Conservation (phyloP, 2,113 vertebrate species). For the Podarcis cretensis region DNA sequence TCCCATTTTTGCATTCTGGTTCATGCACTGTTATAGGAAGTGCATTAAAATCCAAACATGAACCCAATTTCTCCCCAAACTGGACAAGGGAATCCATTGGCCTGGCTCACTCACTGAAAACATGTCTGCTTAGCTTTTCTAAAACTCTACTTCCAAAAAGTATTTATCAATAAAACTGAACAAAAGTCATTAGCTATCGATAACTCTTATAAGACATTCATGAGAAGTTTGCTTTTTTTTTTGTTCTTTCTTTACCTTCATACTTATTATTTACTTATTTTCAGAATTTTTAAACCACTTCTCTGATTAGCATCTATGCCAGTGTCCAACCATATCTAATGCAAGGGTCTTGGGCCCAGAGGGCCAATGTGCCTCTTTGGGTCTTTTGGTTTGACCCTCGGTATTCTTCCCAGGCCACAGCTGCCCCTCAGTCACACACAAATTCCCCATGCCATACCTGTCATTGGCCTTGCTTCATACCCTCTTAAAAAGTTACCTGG, state of each 20-base stretch:
- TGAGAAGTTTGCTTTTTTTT: background rate
- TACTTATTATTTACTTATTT: background rate
- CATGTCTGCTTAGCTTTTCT: background rate
- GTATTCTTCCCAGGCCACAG: no score
- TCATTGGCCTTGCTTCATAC: no score
- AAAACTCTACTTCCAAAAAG: background rate
- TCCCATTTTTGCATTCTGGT: no score
- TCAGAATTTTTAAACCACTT: background rate
- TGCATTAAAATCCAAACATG: no score
- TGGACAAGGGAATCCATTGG: background rate
- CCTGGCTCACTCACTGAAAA: background rate
- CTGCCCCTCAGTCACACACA: no score
- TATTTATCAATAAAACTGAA: background rate
- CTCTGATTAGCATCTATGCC: background rate
- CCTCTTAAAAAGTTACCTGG: no score
- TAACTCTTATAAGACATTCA: background rate
- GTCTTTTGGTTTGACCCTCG: no score
- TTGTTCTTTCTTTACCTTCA: background rate
- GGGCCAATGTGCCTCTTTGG: no score
- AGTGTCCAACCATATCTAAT: background rate
- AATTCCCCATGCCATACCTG: no score
- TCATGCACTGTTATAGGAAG: no score
- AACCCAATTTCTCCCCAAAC: no score
- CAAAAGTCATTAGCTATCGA: background rate
- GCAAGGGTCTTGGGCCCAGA: no score